Evolutionary conservation across 2,888 invertebrate genomes (phyloP).

Genomic region (Amorpha juglandis): DNA sequence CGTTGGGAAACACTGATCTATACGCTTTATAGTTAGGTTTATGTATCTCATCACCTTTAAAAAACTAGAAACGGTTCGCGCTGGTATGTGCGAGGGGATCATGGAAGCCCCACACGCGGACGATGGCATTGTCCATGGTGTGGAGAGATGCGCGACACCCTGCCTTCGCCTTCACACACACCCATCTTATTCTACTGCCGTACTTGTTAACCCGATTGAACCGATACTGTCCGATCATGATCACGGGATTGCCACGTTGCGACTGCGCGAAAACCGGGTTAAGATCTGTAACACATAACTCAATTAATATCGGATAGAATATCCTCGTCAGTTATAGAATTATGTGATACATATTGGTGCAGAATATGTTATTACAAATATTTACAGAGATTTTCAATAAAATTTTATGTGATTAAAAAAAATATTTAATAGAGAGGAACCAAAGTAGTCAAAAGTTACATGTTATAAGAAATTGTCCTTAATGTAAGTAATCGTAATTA

Average conservation of each 20-base stretch:
- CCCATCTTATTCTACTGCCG: constrained; percentile 75
- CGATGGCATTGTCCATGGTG: constrained; percentile 78
- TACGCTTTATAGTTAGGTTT: not conserved
- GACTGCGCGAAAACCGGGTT: constrained; percentile 77
- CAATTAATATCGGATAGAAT: constrained; percentile 10
- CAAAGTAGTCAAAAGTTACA: not conserved
- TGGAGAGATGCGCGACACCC: constrained; percentile 77
- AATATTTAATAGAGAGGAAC: constrained; percentile 1
- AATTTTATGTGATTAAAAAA: not conserved
- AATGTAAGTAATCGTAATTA: not conserved
- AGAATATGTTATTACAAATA: not conserved
- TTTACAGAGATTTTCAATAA: constrained; percentile 1
- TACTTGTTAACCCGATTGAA: constrained; percentile 79
- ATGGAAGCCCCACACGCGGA: constrained; percentile 78
- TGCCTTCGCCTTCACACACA: constrained; percentile 78
- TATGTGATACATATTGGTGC: not conserved
- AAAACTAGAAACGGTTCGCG: constrained; percentile 61
- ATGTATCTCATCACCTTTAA: constrained; percentile 8
- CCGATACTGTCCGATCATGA: constrained; percentile 79
- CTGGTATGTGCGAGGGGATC: constrained; percentile 75
- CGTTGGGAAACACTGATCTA: no score
- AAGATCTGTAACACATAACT: constrained; percentile 65
- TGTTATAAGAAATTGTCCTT: not conserved
- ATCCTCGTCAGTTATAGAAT: not conserved
- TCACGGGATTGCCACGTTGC: constrained; percentile 77